Evolutionary conservation across 1,140 invertebrate species (phyloP).

Genomic region (Neodiprion pinetum): DNA sequence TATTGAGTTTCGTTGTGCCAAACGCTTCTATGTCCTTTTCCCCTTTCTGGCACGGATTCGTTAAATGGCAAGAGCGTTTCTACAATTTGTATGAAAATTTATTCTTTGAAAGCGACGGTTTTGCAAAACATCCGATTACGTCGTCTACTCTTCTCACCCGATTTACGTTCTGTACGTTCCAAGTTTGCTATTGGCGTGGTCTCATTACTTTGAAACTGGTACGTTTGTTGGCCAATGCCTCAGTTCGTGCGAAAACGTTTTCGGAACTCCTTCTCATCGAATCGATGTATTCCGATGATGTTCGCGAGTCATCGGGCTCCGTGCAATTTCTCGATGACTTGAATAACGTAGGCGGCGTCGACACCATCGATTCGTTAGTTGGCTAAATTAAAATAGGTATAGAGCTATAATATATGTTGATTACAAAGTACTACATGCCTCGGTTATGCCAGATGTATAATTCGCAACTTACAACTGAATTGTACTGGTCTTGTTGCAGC

Average conservation of each 20-base stretch:
- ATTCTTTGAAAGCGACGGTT: conserved; percentile 19
- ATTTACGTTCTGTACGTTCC: conserved; percentile 15
- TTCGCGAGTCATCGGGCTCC: conserved; percentile 46
- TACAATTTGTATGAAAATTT: conserved; percentile 8
- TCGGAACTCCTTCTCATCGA: conserved; percentile 58
- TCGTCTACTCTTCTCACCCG: conserved; percentile 17
- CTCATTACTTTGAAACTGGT: conserved; percentile 62
- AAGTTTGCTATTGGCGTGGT: conserved; percentile 38
- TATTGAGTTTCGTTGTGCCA: conserved; percentile 10
- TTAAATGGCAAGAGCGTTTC: background rate
- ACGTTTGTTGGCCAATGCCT: conserved; percentile 59
- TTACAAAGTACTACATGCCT: background rate
- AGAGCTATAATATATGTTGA: background rate
- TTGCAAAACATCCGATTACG: conserved; percentile 12
- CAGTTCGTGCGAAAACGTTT: conserved; percentile 58
- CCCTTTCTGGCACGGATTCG: background rate
- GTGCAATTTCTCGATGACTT: conserved; percentile 28
- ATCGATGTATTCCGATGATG: conserved; percentile 56
- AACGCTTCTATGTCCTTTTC: background rate
- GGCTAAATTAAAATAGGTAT: background rate
- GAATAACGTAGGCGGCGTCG: conserved; percentile 13
- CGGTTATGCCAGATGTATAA: background rate
- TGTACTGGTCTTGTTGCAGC: background rate
- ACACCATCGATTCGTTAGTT: background rate
- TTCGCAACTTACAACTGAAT: background rate